Evolutionary conservation across 64 coral and sea anemone genomes (phyloP), one percentile per base, ranked within the genome.

Genomic region (Actinia equina): DNA sequence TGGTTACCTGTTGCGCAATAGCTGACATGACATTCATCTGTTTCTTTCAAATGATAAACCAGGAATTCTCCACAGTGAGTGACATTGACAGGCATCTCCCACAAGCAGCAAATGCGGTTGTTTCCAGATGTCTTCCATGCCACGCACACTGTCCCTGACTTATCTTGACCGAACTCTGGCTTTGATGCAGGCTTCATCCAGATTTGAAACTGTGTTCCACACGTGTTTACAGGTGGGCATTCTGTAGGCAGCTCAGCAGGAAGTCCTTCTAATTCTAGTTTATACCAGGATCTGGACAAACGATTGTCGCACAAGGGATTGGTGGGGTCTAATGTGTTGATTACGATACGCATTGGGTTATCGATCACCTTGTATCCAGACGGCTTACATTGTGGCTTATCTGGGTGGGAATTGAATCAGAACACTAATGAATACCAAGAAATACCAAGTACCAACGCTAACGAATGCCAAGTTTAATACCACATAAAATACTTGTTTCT

Each of bases 51-150:
- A 27, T 85, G 87, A 58, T 95, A 95, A 79, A 89, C 94, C 43
- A 95, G 22, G 43, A 95, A 95, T 65, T 92, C 94, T 3, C 89
- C 94, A 80, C 94, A 95, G 18, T 95, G 89, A 7, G 69, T 88
- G 45, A 95, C 94, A 20, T 85, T 85, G 58, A 95, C 85, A 27
- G 94, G 89, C 14, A 92, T 92, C 79, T 89, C 84, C 94, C 94
- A 95, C 44, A 95, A 80, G 45, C 94, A 95, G n/a, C 94, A 95
- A 18, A 95, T 70, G 18, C 94, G 77, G 15, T 92, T 86, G 1
- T 82, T 81, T 8, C 6, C 55, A 18, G 17, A 67, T 53, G 85
- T 88, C 30, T 88, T 60, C 94, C 90, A 95, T 2, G 94, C 87
- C 23, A 95, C 94, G 61, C 94, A 95, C 25, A 86, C 89, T 3